Percentiles rank a stretch among this genome's conserved stretches.
phyloP scores from a whole-genome alignment of 2,797 vertebrate species.

The Sciaenops ocellatus region DNA sequence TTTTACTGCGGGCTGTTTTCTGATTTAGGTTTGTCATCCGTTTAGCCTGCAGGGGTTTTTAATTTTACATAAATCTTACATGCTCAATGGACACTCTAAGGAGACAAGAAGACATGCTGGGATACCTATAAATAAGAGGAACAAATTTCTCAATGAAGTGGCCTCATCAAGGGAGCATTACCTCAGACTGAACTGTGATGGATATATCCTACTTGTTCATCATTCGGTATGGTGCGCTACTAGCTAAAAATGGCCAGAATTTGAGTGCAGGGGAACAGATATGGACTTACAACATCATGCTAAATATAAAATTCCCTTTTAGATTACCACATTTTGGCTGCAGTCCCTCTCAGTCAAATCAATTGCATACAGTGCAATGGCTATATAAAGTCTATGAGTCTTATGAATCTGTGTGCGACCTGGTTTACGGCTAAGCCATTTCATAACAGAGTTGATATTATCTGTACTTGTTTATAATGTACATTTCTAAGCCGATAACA shows the following conservation, averaged over 20 bases:
- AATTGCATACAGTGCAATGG: not conserved
- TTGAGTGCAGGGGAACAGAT: not conserved
- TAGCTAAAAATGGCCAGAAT: not conserved
- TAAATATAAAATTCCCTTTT: not conserved
- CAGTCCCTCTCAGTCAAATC: not conserved
- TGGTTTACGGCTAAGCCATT: not conserved
- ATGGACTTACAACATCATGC: not conserved
- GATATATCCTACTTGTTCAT: constrained; percentile 1
- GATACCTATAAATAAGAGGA: not conserved
- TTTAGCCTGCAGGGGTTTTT: not conserved
- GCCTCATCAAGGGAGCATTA: constrained; percentile 12
- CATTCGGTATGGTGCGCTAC: not conserved
- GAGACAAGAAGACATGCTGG: not conserved
- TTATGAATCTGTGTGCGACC: not conserved
- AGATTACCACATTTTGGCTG: not conserved
- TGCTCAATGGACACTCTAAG: not conserved
- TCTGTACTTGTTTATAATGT: not conserved
- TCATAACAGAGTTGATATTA: not conserved
- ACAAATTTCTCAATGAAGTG: not conserved
- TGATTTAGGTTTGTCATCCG: not conserved
- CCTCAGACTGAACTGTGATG: constrained; percentile 18
- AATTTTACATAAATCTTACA: constrained; percentile 1
- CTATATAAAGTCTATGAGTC: too few relatives aligned
- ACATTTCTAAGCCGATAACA: constrained; percentile 11
- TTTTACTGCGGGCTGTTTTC: not conserved